A percentile compares a stretch with the other conserved stretches of the same genome.
Conservation (phyloP, 2,888 invertebrate species). For the Brachycybe producta region DNA sequence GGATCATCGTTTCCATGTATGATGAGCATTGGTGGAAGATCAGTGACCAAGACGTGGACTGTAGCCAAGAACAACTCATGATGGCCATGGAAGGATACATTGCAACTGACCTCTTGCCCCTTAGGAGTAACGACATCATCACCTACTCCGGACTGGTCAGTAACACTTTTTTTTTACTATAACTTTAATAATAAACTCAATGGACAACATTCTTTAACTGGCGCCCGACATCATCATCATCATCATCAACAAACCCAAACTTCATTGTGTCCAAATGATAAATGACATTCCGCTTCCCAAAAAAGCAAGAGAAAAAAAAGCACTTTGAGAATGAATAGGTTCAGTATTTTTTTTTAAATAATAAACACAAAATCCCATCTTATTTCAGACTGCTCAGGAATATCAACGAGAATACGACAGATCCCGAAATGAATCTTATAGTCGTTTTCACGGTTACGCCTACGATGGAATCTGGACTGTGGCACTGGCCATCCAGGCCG, state of each 20-base stretch:
- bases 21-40: conserved; percentile 26
- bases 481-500: conserved; percentile 83
- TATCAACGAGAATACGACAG: conserved; percentile 75
- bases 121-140: conserved; percentile 71
- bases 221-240: no score
- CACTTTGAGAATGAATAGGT: no score
- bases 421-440: conserved; percentile 57
- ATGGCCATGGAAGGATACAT: conserved; percentile 76
- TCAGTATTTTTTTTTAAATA: not conserved
- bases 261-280: no score
- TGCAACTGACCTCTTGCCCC: conserved; percentile 70
- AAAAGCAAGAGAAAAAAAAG: no score
- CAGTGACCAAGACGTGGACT: conserved; percentile 31
- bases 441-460: conserved; percentile 92
- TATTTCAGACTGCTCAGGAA: conserved; percentile 71
- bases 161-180: not conserved
- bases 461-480: conserved; percentile 99
- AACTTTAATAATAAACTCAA: not conserved
- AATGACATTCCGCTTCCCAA: no score
- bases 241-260: no score
- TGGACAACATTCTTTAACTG: conserved; percentile 29
- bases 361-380: not conserved
- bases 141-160: conserved; percentile 82
- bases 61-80: conserved; percentile 56
- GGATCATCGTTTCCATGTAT: conserved; percentile 55